These are phyloP conservation scores for Channallabes apus DNA, from an alignment of 2,797 vertebrate species.

Conservation along the genomic window DNA sequence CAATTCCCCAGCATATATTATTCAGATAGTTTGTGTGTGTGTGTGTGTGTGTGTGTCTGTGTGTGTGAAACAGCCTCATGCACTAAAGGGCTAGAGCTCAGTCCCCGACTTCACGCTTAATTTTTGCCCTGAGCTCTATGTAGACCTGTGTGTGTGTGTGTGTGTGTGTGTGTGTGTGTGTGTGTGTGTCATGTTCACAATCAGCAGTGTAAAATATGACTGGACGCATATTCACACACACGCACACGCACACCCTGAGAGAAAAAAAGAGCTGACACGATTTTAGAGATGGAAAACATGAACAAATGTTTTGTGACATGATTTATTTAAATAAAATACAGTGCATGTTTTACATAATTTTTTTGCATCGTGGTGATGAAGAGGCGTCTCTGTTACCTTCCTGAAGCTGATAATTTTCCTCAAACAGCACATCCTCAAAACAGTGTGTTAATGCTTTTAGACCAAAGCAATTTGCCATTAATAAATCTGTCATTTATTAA, in stretches of 20 bases:
- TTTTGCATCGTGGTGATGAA: neutral
- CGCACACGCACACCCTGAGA: neutral
- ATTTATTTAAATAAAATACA: neutral
- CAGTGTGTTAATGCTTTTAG: neutral
- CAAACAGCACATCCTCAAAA: neutral
- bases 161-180: neutral
- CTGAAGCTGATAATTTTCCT: neutral
- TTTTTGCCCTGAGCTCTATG: neutral
- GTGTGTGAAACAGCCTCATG: neutral
- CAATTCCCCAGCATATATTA: neutral
- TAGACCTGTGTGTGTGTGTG: neutral
- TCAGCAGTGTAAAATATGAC: neutral
- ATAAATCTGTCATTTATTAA: neutral
- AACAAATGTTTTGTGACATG: neutral
- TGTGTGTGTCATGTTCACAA: neutral
- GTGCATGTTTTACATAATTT: no score
- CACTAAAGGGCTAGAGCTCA: neutral
- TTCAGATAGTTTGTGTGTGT: conserved; percentile 11
- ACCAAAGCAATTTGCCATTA: neutral
- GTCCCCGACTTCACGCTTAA: neutral
- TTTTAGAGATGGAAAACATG: neutral
- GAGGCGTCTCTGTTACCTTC: neutral
- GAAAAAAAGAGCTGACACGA: neutral
- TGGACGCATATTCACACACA: neutral
- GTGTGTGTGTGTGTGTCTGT: neutral